Base-by-base conservation (phyloP, 2,797 vertebrate genomes). In the Sitta carolinensis region DNA sequence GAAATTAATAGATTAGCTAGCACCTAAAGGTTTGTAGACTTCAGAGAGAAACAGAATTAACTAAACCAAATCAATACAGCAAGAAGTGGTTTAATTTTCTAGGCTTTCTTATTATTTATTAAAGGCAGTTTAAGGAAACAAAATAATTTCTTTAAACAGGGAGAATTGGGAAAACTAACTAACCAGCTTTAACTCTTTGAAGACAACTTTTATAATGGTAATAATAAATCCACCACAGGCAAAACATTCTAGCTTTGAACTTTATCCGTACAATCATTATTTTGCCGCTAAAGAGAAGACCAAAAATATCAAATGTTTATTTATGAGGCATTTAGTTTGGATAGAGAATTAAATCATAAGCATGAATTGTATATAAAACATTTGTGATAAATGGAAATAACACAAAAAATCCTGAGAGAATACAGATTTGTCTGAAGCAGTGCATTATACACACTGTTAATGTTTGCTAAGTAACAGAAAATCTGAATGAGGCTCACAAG, bases 201-300 rank as follows among this genome's bases (percentile, higher is more conserved):
- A 83, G 52, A 80, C 73, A 82, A 55, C 57, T 36, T 82, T 88
- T 81, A 79, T 63, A 55, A 55, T 76, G 36, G 21, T 75, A 84
- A 59, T 93, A 91, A 80, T 72, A 91, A 95, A 87, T 83, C 58
- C 62, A 94, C 84, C 87, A 51, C n/a, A 92, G 89, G 93, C 61
- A 40, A 92, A 92, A 74, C 30, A 47, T 76, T 84, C 64, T 74
- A 51, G 81, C 93, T 96, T 97, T 95, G 93, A 95, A 95, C 83
- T 95, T 88, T 87, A 64, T 85, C 75, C 26, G 4, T 89, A 64
- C 32, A 77, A 74, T 89, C 74, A 36, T 83, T 89, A 89, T 63
- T 94, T 92, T 89, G 20, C 57, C 52, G 34, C 63, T 87, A 48
- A 94, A 86, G 63, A 70, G 58, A 78, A 86, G 51, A 42, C 59